Evolutionary conservation across 2,888 invertebrate species (phyloP).

Genomic region (Drosophila tanythrix): DNA sequence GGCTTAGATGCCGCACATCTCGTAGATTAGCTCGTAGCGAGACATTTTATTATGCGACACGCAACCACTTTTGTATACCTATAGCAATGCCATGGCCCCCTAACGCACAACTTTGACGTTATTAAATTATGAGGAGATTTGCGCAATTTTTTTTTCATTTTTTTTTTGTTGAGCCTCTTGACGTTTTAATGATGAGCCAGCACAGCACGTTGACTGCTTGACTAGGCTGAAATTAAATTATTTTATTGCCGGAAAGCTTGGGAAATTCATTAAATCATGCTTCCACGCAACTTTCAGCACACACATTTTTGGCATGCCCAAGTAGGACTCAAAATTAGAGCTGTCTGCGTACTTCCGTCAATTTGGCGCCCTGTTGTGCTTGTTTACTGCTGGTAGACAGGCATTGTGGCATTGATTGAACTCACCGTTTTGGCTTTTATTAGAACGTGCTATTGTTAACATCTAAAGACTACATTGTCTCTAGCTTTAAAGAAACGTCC

Average conservation of each 20-base stretch:
- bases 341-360: conserved; percentile 32
- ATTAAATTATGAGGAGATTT: conserved; percentile 81
- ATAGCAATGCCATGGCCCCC: conserved; percentile 8
- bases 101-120: conserved; percentile 59
- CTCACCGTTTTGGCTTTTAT: conserved; percentile 43
- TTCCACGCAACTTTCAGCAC: conserved; percentile 66
- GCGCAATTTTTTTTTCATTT: conserved; percentile 52
- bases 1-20: conserved; percentile 59
- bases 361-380: conserved; percentile 44
- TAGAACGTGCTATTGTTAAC: conserved; percentile 55
- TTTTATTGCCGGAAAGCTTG: conserved; percentile 75
- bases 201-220: conserved; percentile 30
- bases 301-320: conserved; percentile 54
- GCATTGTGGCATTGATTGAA: conserved; percentile 48
- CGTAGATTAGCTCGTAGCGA: conserved; percentile 63
- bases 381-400: conserved; percentile 39
- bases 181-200: conserved; percentile 73
- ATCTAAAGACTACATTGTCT: conserved; percentile 12
- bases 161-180: conserved; percentile 63
- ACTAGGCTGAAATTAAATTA: conserved; percentile 75
- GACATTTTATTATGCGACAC: conserved; percentile 73
- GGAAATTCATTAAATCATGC: conserved; percentile 74
- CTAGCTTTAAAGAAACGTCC: conserved; percentile 12
- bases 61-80: conserved; percentile 54
- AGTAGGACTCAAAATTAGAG: conserved; percentile 43